Percentiles rank a stretch among this genome's conserved stretches.
Evolutionary conservation across 1,140 invertebrate species (phyloP).

Genomic region (Drosophila sturtevanti): DNA sequence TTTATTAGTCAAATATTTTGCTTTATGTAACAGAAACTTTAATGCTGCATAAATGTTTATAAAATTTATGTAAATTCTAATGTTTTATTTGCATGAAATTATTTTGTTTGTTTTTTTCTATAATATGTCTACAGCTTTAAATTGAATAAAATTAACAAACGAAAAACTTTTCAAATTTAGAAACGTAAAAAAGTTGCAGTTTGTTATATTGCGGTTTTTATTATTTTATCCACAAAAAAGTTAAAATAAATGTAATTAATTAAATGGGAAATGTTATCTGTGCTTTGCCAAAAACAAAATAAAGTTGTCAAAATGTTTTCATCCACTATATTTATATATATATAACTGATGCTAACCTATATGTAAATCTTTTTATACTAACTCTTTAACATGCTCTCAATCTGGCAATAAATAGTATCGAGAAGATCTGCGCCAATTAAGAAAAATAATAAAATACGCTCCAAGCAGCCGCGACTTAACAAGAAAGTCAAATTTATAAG

Average conservation of each 20-base stretch:
- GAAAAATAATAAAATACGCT: conserved; percentile 88
- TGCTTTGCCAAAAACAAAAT: background rate
- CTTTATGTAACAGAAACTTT: conserved; percentile 11
- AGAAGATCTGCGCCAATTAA: conserved; percentile 89
- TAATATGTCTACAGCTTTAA: background rate
- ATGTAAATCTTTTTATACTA: background rate
- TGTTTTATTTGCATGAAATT: conserved; percentile 12
- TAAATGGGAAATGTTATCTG: background rate
- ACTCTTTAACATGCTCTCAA: conserved; percentile 31
- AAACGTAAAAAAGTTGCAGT: background rate
- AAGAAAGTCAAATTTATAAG: conserved; percentile 95
- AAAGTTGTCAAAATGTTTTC: conserved; percentile 27
- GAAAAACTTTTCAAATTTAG: background rate
- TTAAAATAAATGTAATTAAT: background rate
- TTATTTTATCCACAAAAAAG: background rate
- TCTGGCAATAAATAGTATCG: conserved; percentile 64
- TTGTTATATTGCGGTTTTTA: background rate
- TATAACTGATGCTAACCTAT: background rate
- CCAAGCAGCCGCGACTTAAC: conserved; percentile 88
- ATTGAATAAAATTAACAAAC: background rate
- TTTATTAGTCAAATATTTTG: background rate
- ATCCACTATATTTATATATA: background rate
- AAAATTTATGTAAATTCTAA: conserved; percentile 1
- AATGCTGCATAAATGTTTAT: conserved; percentile 17
- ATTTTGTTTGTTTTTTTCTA: background rate